A percentile compares a stretch with the other conserved stretches of the same genome.
Conservation (phyloP, 2,888 invertebrate species). For the Stegophylla sp. region DNA sequence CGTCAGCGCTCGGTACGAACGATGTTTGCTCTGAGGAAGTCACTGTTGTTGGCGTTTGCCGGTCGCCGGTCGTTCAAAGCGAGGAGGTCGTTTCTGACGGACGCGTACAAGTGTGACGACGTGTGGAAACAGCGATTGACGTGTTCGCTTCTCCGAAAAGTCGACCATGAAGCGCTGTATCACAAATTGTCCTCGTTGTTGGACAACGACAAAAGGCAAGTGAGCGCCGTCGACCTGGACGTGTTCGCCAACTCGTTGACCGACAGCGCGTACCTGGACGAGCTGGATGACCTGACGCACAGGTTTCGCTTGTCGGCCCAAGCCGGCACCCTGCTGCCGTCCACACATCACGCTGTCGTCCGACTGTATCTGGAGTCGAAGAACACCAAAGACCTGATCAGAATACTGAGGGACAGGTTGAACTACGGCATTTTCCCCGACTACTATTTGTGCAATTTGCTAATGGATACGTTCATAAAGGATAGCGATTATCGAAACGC, state of each 20-base stretch:
- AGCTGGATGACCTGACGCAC: constrained; percentile 76
- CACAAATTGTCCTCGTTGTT: constrained; percentile 73
- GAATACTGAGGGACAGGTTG: constrained; percentile 79
- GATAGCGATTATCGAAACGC: constrained; percentile 75
- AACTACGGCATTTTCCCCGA: constrained; percentile 94
- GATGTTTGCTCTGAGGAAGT: constrained; percentile 41
- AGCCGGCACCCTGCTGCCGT: constrained; percentile 75
- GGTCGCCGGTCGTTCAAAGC: neutral
- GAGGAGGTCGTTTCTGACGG: constrained; percentile 67
- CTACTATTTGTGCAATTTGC: constrained; percentile 76
- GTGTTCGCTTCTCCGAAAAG: constrained; percentile 70
- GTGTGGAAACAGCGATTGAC: constrained; percentile 74
- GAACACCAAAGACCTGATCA: constrained; percentile 72
- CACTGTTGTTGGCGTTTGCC: neutral
- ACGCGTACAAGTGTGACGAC: constrained; percentile 75
- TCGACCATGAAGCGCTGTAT: constrained; percentile 75
- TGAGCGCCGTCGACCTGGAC: constrained; percentile 83
- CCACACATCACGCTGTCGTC: constrained; percentile 83
- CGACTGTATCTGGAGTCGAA: constrained; percentile 69
- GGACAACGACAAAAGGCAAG: constrained; percentile 70
- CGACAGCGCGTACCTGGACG: constrained; percentile 71
- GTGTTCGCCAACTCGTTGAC: constrained; percentile 76
- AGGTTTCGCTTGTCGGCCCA: constrained; percentile 77
- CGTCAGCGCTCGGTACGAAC: neutral
- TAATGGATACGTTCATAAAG: constrained; percentile 80